phyloP scores from a whole-genome alignment of 2,113 vertebrate species.

The Bufo gargarizans region DNA sequence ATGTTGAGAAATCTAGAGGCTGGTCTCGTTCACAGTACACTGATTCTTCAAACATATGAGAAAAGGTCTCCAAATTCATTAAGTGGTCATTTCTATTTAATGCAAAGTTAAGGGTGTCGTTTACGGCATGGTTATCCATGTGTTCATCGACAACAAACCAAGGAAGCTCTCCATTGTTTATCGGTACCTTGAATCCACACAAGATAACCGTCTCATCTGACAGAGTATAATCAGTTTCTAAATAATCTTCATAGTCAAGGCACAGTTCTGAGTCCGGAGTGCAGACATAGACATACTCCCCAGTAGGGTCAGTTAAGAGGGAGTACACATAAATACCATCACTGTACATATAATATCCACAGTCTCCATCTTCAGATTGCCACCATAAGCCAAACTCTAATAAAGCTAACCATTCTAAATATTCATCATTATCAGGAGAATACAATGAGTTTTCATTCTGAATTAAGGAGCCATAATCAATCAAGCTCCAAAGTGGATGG shows the following conservation, averaged over 20 bases:
- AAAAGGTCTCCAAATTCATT: constrained; percentile 86
- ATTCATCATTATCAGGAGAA: constrained; percentile 81
- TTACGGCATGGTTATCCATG: constrained; percentile 73
- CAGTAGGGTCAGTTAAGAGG: constrained; percentile 88
- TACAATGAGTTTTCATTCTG: constrained; percentile 74
- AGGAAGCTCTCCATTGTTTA: constrained; percentile 83
- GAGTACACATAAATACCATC: constrained; percentile 92
- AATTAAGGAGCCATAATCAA: constrained; percentile 70
- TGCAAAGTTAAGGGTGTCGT: constrained; percentile 86
- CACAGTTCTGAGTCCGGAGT: constrained; percentile 73
- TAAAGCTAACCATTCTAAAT: constrained; percentile 88
- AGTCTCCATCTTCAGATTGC: constrained; percentile 89
- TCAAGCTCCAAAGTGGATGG: constrained; percentile 63
- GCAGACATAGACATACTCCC: constrained; percentile 88
- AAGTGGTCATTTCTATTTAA: constrained; percentile 84
- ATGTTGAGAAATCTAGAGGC: constrained; percentile 82
- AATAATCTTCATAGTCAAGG: constrained; percentile 71
- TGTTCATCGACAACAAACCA: constrained; percentile 83
- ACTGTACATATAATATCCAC: constrained; percentile 92
- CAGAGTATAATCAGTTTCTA: constrained; percentile 70
- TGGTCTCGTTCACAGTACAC: constrained; percentile 77
- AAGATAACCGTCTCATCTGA: constrained; percentile 78
- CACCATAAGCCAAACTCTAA: constrained; percentile 93
- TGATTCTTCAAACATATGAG: constrained; percentile 87
- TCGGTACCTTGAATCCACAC: constrained; percentile 89